Conservation (phyloP, 1,140 invertebrate species). For the Drosophila quadrilineata region DNA sequence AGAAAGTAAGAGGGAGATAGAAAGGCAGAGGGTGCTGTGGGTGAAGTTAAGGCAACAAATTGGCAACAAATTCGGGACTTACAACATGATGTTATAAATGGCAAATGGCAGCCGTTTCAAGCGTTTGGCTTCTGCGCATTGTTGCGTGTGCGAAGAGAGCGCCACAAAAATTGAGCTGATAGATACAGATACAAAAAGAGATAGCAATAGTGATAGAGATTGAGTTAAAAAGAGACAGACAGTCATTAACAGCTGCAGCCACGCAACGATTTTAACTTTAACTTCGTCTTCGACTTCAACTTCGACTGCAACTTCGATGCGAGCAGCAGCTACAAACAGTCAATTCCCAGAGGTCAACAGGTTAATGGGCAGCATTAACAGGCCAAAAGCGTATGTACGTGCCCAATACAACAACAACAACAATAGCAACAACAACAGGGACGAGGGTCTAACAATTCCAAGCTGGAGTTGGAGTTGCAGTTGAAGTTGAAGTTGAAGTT, state of each 20-base stretch:
- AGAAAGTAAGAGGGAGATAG: slow-evolving; percentile 51
- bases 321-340: slow-evolving; percentile 35
- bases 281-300: no score
- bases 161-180: not conserved
- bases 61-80: slow-evolving; percentile 66
- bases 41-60: slow-evolving; percentile 73
- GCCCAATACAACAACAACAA: slow-evolving; percentile 28
- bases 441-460: no score
- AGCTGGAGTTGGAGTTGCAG: slow-evolving; percentile 7
- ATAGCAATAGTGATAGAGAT: not conserved
- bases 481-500: not conserved
- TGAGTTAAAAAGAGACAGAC: slow-evolving; percentile 54
- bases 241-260: slow-evolving; percentile 59
- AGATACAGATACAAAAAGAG: slow-evolving; percentile 31
- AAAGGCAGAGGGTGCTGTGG: no score
- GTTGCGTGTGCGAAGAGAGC: slow-evolving; percentile 58
- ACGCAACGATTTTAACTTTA: no score
- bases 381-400: slow-evolving; percentile 58
- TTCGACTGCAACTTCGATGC: no score
- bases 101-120: slow-evolving; percentile 57
- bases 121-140: slow-evolving; percentile 73
- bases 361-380: slow-evolving; percentile 78
- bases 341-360: slow-evolving; percentile 60
- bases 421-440: not conserved
- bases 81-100: slow-evolving; percentile 56